Percentiles rank a stretch among this genome's conserved stretches.
Conservation (phyloP, 2,888 invertebrate species). For the Dasysyrphus tricinctus region DNA sequence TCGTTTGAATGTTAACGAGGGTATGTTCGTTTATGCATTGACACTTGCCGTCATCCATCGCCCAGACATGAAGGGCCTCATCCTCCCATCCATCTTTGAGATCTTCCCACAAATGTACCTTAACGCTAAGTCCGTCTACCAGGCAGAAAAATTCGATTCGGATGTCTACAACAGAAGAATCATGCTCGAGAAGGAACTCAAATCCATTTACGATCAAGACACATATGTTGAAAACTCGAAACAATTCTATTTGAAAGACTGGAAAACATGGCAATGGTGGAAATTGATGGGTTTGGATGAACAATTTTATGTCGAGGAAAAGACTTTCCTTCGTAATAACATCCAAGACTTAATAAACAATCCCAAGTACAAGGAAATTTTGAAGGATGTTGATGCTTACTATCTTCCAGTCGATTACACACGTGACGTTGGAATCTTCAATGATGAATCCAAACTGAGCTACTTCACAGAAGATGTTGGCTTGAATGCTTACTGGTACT, state of each 20-base stretch:
- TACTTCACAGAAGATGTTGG: conserved; percentile 91
- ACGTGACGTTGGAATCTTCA: conserved; percentile 83
- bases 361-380: conserved; percentile 77
- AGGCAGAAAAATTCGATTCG: conserved; percentile 86
- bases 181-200: conserved; percentile 81
- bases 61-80: conserved; percentile 86
- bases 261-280: conserved; percentile 81
- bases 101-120: conserved; percentile 89
- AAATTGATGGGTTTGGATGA: conserved; percentile 80
- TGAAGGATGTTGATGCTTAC: conserved; percentile 79
- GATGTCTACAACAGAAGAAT: conserved; percentile 83
- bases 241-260: conserved; percentile 76
- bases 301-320: conserved; percentile 78
- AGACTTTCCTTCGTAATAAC: conserved; percentile 79
- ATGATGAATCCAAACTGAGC: conserved; percentile 85
- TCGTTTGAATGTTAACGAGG: conserved; percentile 88
- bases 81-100: conserved; percentile 89
- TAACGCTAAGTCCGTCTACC: conserved; percentile 87
- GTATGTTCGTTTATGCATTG: conserved; percentile 87
- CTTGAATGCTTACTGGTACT: conserved; percentile 87
- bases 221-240: conserved; percentile 67
- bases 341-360: conserved; percentile 78
- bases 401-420: conserved; percentile 86
- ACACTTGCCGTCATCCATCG: conserved; percentile 87
- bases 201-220: conserved; percentile 78